Evolutionary conservation across 2,113 vertebrate genomes (phyloP).

Genomic region (Amblyornis subalaris): DNA sequence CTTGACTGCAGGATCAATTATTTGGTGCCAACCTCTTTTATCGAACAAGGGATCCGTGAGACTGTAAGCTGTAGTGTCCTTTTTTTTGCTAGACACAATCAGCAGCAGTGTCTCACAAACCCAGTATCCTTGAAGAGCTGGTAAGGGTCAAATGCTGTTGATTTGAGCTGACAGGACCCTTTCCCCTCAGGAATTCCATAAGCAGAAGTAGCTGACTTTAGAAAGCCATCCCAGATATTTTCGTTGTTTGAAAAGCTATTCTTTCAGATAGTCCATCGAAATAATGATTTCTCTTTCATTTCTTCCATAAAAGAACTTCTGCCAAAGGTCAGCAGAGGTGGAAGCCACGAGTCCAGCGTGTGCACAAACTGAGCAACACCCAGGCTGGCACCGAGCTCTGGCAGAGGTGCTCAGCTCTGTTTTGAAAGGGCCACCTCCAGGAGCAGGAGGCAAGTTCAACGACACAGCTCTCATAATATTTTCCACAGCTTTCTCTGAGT

Average conservation of each 20-base stretch:
- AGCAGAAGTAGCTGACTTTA: not conserved
- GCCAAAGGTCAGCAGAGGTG: not conserved
- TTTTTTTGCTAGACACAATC: not conserved
- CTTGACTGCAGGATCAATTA: not conserved
- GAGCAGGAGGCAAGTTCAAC: not conserved
- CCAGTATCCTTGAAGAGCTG: not conserved
- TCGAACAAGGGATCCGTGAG: not conserved
- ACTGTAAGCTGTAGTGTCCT: not conserved
- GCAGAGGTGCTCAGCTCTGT: not conserved
- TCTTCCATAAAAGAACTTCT: not conserved
- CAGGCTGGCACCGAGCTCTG: not conserved
- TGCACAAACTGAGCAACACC: not conserved
- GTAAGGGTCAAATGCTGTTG: not conserved
- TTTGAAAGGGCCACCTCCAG: constrained; percentile 36
- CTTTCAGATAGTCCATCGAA: not conserved
- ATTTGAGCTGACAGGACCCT: not conserved
- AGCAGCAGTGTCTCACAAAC: not conserved
- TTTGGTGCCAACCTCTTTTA: not conserved
- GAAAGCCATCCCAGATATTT: not conserved
- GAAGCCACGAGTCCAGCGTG: not conserved
- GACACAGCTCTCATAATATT: not conserved
- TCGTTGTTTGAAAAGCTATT: not conserved
- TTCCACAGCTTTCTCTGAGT: constrained; percentile 7
- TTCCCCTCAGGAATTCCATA: not conserved
- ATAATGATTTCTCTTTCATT: not conserved